These are phyloP conservation scores for Trachelus stipa DNA, from an alignment of 2,888 invertebrate genomes.

Conservation along the genomic window DNA sequence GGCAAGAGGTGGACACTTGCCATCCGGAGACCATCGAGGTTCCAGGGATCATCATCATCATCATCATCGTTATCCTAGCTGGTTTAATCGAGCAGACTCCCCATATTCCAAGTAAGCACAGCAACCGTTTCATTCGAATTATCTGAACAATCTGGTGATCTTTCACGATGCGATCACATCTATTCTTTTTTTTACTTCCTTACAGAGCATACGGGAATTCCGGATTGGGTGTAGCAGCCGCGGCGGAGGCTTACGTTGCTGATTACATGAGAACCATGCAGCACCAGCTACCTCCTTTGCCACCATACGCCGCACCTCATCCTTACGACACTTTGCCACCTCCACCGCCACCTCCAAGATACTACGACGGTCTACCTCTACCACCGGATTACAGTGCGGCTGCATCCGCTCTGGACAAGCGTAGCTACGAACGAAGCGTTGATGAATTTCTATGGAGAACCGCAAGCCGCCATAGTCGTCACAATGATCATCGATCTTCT, in stretches of 20 bases:
- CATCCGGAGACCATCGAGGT: conserved; percentile 52
- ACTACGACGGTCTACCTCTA: conserved; percentile 82
- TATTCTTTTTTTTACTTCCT: conserved; percentile 21
- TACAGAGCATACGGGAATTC: conserved; percentile 66
- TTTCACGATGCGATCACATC: not conserved
- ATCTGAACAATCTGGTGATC: not conserved
- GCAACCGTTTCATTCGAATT: not conserved
- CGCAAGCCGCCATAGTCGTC: conserved; percentile 73
- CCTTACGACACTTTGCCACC: conserved; percentile 64
- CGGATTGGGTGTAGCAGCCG: conserved; percentile 72
- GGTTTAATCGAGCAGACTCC: conserved; percentile 61
- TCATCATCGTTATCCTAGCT: conserved; percentile 49
- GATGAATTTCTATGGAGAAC: conserved; percentile 90
- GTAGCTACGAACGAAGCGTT: conserved; percentile 89
- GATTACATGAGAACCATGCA: conserved; percentile 92
- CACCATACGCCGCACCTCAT: conserved; percentile 84
- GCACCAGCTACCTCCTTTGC: conserved; percentile 85
- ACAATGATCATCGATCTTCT: conserved; percentile 67
- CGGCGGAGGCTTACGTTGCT: conserved; percentile 88
- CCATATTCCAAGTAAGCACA: conserved; percentile 57
- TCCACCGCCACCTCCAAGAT: conserved; percentile 79
- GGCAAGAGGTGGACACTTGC: conserved; percentile 56
- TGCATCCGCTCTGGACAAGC: conserved; percentile 75
- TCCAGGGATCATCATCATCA: conserved; percentile 55
- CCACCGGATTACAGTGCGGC: conserved; percentile 79